phyloP scores from a whole-genome alignment of 2,888 invertebrate species.

The Eubasilissa splendida region DNA sequence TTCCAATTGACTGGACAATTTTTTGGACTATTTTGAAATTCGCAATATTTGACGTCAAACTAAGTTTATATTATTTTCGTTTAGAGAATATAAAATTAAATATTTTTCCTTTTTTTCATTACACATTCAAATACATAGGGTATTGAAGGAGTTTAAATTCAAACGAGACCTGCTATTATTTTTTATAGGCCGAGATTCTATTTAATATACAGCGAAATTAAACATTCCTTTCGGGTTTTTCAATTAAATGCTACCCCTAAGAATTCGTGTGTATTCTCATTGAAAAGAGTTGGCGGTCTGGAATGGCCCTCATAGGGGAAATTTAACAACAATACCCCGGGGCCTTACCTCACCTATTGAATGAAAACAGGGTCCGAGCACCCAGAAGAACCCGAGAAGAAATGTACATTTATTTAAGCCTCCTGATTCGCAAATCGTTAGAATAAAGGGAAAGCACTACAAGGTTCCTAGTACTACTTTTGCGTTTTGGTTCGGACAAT shows the following conservation, averaged over 20 bases:
- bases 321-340: constrained; percentile 53
- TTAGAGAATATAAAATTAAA: too few relatives aligned
- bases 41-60: too few relatives aligned
- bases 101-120: too few relatives aligned
- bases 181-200: too few relatives aligned
- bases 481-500: background rate
- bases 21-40: too few relatives aligned
- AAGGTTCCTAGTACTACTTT: background rate
- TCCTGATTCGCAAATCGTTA: background rate
- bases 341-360: constrained; percentile 36
- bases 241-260: constrained; percentile 3
- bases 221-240: constrained; percentile 16
- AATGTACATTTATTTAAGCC: background rate
- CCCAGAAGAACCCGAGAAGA: background rate
- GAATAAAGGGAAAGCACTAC: background rate
- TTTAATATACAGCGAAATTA: background rate
- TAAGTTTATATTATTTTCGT: too few relatives aligned
- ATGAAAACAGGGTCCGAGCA: background rate
- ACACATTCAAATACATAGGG: too few relatives aligned
- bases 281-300: constrained; percentile 37
- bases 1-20: too few relatives aligned
- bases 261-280: constrained; percentile 26
- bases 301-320: constrained; percentile 44
- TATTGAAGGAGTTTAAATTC: too few relatives aligned
- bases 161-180: too few relatives aligned